Evolutionary conservation across 2,888 invertebrate species (phyloP).

Genomic region (Stenolophus ochropezus): DNA sequence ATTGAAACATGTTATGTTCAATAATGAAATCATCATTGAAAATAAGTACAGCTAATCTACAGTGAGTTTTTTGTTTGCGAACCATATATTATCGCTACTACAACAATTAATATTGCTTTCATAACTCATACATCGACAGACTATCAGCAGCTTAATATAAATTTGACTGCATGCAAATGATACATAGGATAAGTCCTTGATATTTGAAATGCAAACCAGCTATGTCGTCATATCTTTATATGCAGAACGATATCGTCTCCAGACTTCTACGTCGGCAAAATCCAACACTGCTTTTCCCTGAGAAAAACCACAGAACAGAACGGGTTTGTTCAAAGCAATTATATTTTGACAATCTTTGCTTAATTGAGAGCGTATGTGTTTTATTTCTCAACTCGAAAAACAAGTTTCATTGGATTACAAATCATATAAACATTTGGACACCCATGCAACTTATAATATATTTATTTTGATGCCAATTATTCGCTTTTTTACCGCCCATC

Average conservation of each 20-base stretch:
- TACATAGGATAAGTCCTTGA: conserved; percentile 5
- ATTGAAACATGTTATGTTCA: not conserved
- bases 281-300: not conserved
- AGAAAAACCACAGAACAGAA: not conserved
- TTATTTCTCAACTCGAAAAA: conserved; percentile 18
- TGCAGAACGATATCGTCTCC: conserved; percentile 1
- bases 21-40: conserved; percentile 6
- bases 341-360: conserved; percentile 55
- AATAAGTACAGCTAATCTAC: not conserved
- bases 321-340: conserved; percentile 31
- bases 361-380: conserved; percentile 52
- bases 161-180: not conserved
- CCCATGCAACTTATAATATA: too few species aligned
- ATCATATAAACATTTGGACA: not conserved
- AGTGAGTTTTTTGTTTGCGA: not conserved
- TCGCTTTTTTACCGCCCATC: too few species aligned
- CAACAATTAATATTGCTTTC: conserved; percentile 1
- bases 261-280: not conserved
- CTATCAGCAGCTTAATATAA: conserved; percentile 29
- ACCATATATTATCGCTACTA: conserved; percentile 21
- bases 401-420: not conserved
- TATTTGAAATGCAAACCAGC: conserved; percentile 13
- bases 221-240: conserved; percentile 11
- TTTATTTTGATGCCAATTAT: too few species aligned
- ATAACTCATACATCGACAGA: not conserved